Evolutionary conservation across 2,888 invertebrate species (phyloP), one percentile per base, ranked within the genome.

Genomic region (Tipula lateralis): DNA sequence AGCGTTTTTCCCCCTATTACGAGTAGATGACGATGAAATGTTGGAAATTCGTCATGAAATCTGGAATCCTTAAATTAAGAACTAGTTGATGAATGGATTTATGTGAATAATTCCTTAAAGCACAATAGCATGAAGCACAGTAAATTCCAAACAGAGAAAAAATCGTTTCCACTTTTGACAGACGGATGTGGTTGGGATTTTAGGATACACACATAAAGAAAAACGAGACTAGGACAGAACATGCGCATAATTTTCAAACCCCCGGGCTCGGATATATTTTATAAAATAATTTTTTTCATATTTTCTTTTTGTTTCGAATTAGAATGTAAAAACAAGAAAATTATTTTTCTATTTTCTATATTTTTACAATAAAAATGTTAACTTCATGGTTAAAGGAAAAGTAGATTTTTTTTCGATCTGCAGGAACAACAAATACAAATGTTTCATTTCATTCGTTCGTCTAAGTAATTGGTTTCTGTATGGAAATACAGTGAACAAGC

Each of bases 201-300:
- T n/a, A 16, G n/a, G 7, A 6, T n/a, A 44, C 16, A 12, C 12
- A 36, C 12, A 5, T 44, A 13, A 9, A 39, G 7, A 66, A 66
- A 2, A 66, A 24, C 7, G 2, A 66, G 66, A 66, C 66, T 66
- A 24, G 66, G 66, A 66, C 12, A 66, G 66, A 66, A 66, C 66
- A 66, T 66, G 66, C 66, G 66, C 66, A 66, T 66, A 66, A 24
- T 66, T 66, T 66, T 66, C 66, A n/a, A 24, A 66, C 66, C 66
- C 66, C 66, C 66, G 66, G 66, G 66, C 66, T 66, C 66, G 66
- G 66, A 66, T 66, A 66, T 66, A 66, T 66, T 66, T 66, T 66
- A 66, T 66, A 24, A 24, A 66, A 24, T 66, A 66, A 66, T 66
- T 66, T 66, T 66, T 19, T 24, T 66, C 24, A 9, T 66, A 9